These are phyloP conservation scores for Synergus gifuensis DNA, from an alignment of 2,888 invertebrate genomes.

Conservation along the genomic window DNA sequence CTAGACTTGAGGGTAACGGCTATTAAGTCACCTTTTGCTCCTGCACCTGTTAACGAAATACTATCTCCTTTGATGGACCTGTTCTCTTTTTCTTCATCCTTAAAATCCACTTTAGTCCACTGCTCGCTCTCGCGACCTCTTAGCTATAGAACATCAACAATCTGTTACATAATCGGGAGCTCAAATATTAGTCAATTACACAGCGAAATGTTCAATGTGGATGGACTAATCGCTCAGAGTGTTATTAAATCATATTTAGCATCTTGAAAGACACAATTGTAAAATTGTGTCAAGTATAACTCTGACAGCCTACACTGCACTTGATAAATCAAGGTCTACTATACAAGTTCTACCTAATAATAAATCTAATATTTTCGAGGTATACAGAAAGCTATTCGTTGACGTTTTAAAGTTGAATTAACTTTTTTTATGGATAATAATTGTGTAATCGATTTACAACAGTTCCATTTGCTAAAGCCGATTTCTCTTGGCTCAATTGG, in stretches of 20 bases:
- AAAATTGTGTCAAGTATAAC: not conserved
- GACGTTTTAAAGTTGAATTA: no score
- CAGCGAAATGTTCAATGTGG: not conserved
- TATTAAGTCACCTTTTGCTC: constrained; percentile 16
- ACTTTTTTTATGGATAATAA: no score
- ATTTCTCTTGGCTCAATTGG: constrained; percentile 7
- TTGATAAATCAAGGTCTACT: not conserved
- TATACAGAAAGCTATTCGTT: not conserved
- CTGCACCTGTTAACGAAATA: constrained; percentile 37
- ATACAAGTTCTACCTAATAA: not conserved
- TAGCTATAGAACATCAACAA: not conserved
- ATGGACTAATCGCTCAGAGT: not conserved
- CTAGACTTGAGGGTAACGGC: constrained; percentile 3
- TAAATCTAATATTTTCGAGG: not conserved
- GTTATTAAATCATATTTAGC: not conserved
- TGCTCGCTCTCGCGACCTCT: not conserved
- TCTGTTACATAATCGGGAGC: not conserved
- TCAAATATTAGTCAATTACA: not conserved
- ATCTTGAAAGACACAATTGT: not conserved
- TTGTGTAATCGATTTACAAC: no score
- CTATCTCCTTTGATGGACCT: constrained; percentile 11
- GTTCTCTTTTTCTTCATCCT: constrained; percentile 1
- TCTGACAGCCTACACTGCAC: not conserved
- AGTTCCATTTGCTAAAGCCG: constrained; percentile 3
- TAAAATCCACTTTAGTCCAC: not conserved